Percentiles rank a stretch among this genome's conserved stretches.
Conservation (phyloP, 1,140 invertebrate genomes). For the Drosophila tsacasi region DNA sequence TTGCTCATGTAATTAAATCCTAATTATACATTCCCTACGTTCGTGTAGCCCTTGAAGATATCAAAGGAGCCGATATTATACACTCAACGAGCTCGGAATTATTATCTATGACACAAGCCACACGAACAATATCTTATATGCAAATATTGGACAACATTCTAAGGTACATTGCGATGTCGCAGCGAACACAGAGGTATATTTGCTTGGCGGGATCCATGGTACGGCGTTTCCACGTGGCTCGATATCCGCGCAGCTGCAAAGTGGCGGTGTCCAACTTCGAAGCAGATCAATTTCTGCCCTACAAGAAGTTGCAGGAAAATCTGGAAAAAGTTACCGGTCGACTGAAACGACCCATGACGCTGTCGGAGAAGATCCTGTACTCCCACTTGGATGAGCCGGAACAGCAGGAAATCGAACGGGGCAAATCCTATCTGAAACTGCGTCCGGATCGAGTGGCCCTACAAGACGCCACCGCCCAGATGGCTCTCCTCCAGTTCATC, state of each 20-base stretch:
- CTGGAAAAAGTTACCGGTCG: constrained; percentile 93
- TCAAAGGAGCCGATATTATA: constrained; percentile 8
- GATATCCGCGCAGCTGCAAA: constrained; percentile 14
- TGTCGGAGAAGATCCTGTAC: constrained; percentile 99
- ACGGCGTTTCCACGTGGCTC: constrained; percentile 8
- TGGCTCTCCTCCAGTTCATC: constrained; percentile 99
- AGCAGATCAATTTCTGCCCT: constrained; percentile 91
- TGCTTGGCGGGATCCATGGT: constrained; percentile 22
- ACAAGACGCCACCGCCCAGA: constrained; percentile 99
- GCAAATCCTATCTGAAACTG: constrained; percentile 96
- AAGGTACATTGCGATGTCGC: neutral
- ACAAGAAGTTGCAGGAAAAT: constrained; percentile 93
- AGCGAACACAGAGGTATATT: constrained; percentile 19
- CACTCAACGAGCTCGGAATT: neutral
- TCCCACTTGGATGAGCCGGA: constrained; percentile 98
- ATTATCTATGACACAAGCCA: neutral
- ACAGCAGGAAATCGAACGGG: constrained; percentile 93
- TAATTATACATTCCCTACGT: too few species aligned
- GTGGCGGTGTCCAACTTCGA: constrained; percentile 99
- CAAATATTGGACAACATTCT: neutral
- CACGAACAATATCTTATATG: neutral
- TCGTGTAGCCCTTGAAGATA: neutral
- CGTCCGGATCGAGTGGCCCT: constrained; percentile 99
- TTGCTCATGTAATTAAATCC: constrained; percentile 3
- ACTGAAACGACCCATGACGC: constrained; percentile 95